Evolutionary conservation across 23 tunicate genomes (phyloP), one percentile per base, ranked within the genome.

Genomic region (Phallusia fumigata): DNA sequence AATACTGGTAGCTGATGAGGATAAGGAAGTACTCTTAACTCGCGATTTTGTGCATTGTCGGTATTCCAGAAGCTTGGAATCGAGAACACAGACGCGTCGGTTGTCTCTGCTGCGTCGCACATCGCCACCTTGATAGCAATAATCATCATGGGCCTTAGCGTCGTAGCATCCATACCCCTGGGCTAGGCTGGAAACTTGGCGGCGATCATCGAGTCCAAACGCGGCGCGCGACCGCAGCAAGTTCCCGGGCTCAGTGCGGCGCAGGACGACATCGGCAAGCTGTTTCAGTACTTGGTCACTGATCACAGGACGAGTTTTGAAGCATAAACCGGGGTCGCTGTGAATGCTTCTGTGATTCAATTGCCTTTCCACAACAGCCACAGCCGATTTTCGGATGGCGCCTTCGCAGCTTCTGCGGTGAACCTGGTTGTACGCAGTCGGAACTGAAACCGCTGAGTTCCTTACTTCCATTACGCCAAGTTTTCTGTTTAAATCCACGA

Each of bases 1-100:
- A 33, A 85, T 35, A 53, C 89, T 90, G 13, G 95, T 79, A 0
- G 90, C 84, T 2, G 95, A 90, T n/a, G 95, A 90, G 16, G 95
- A 82, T 24, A 90, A 75, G 0, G 95, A 90, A 16, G 95, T 84
- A 79, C 90, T 85, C 82, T 65, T 69, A 52, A 73, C 82, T 10
- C 88, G 80, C 26, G 77, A 74, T 81, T 76, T 84, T 64, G 83
- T 65, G 65, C 40, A 50, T 21, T 51, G 35, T 26, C 36, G 53
- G 35, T 85, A 83, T 30, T 81, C 86, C 2, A 75, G 77, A 21
- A 86, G 24, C 31, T 80, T 64, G 0, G 84, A 80, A 33, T 86
- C 84, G 52, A 86, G 64, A 12, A 74, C 33, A 24, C 28, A 80
- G 31, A 80, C 65, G 0, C 84, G 76, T 75, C 78, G 51, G 52